Base-by-base conservation (phyloP, 2,113 vertebrate species). In the Rhizomys pruinosus region DNA sequence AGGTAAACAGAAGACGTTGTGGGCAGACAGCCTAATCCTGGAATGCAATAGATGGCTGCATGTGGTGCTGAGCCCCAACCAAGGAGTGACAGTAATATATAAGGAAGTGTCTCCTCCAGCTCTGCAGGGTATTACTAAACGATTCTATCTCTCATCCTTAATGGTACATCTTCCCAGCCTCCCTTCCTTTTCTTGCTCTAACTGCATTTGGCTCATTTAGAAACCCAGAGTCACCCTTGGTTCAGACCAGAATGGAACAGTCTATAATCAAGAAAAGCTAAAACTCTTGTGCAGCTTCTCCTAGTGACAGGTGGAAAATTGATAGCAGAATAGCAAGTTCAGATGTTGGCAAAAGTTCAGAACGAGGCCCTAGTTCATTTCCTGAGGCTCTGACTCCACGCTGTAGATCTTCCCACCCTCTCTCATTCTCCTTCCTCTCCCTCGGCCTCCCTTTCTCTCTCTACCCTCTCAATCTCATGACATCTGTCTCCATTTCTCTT, bases 331-430 rank as follows among this genome's bases (percentile, higher is more conserved):
- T 69, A 97, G 92, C 78, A 47, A 93, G 91, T 89, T 71, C 92
- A 68, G 97, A 90, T 71, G 69, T 84, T 96, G 97, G 96, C 96
- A 85, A 79, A 86, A 37, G 78, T 84, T 94, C 95, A 93, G 34
- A 69, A 69, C 74, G 7, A 66, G 66, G 86, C 66, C 90, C 89
- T 64, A 22, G 44, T 95, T 66, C 78, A 25, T 94, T 95, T 91
- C 27, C 27, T 29, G 64, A 72, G 42, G 55, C 44, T 52, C 37
- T 2, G 20, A 32, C 66, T 95, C 77, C 52, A 0, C 3, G 64
- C 32, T 20, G 42, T 59, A 2, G n/a, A 69, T 87, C 17, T 16
- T 55, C 20, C 71, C 17, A 37, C 72, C 19, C 57, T 64, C 47
- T 61, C 37, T 64, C 69, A 15, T 44, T 69, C 61, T 81, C 27